Evolutionary conservation across 2,113 vertebrate species (phyloP).

Genomic region (Microtus richardsoni): DNA sequence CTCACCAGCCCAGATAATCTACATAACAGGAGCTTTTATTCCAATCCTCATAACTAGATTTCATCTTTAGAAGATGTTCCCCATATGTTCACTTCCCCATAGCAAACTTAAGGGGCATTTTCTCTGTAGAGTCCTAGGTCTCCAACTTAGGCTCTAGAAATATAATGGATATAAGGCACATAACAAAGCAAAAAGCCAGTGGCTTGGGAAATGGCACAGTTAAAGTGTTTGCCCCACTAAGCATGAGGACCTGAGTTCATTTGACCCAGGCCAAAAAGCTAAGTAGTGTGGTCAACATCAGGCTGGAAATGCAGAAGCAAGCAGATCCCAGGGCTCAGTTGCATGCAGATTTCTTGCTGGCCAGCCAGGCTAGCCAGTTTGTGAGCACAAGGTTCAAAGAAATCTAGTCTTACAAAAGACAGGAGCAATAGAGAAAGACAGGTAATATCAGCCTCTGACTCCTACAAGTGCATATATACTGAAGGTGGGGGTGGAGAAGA

Average conservation of each 20-base stretch:
- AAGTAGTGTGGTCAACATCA: not conserved
- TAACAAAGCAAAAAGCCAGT: not conserved
- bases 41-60: not conserved
- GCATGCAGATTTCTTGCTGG: not conserved
- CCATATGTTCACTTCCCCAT: not conserved
- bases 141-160: not conserved
- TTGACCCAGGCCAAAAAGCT: not conserved
- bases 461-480: not conserved
- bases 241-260: not conserved
- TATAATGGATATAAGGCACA: not conserved
- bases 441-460: not conserved
- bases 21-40: not conserved
- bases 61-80: not conserved
- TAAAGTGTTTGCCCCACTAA: not conserved
- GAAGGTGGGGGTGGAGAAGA: not conserved
- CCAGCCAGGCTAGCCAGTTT: not conserved
- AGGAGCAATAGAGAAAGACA: not conserved
- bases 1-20: not conserved
- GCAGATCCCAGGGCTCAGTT: not conserved
- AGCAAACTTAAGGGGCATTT: not conserved
- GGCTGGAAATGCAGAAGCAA: not conserved
- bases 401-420: not conserved
- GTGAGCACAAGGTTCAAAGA: not conserved
- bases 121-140: not conserved
- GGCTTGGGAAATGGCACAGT: not conserved